phyloP scores from a whole-genome alignment of 2,888 invertebrate species.

The Mamestra brassicae region DNA sequence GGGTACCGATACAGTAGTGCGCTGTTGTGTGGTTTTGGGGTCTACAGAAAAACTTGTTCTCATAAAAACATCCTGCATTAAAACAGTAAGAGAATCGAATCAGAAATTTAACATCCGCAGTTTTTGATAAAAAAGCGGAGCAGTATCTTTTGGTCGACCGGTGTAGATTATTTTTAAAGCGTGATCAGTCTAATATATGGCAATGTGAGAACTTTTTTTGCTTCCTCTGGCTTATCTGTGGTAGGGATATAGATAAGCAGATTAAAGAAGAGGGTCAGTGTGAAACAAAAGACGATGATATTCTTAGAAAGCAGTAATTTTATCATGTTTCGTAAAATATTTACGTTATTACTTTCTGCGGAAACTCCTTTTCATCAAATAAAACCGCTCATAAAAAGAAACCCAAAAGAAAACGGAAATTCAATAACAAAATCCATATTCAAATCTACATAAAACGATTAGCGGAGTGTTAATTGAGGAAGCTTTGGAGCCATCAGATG shows the following conservation, averaged over 20 bases:
- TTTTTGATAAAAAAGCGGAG: slow-evolving; percentile 19
- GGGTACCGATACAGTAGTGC: slow-evolving; percentile 63
- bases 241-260: no score
- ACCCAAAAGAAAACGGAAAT: slow-evolving; percentile 18
- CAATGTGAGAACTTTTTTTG: not conserved
- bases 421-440: slow-evolving; percentile 48
- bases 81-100: slow-evolving; percentile 49
- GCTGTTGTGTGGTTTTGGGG: slow-evolving; percentile 40
- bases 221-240: no score
- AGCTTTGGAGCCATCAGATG: slow-evolving; percentile 72
- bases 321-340: not conserved
- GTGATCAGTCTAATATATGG: not conserved
- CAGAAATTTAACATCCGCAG: slow-evolving; percentile 33
- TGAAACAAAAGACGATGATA: not conserved
- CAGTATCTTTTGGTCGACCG: not conserved
- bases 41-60: slow-evolving; percentile 51
- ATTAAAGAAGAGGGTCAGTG: no score
- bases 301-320: not conserved
- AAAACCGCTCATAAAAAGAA: not conserved
- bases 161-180: not conserved
- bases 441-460: slow-evolving; percentile 56
- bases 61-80: slow-evolving; percentile 51
- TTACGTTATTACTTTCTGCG: not conserved
- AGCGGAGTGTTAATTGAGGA: slow-evolving; percentile 72
- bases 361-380: no score